These are phyloP conservation scores for Agrochola litura DNA, from an alignment of 2,888 invertebrate genomes.

Conservation along the genomic window DNA sequence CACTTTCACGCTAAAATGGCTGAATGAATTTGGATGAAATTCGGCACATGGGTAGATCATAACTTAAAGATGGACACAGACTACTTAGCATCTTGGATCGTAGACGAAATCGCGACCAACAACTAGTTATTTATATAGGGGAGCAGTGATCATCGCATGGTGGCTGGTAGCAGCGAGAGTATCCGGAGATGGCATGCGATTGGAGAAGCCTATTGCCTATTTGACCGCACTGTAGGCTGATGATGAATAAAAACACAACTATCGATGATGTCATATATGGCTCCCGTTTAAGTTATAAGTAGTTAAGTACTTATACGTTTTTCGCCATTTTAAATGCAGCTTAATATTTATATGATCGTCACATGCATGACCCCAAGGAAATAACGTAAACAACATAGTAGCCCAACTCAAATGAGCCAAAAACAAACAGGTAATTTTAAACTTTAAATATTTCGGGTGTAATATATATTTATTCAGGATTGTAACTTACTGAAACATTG, in stretches of 20 bases:
- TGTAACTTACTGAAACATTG: constrained; percentile 41
- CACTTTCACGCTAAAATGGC: no score
- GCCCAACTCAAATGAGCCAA: constrained; percentile 28
- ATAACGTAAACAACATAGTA: background rate
- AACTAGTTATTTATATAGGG: background rate
- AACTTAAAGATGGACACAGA: no score
- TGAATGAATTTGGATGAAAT: no score
- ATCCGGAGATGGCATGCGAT: background rate
- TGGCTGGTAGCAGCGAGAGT: background rate
- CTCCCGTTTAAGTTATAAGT: background rate
- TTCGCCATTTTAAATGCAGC: background rate
- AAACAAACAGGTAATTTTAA: constrained; percentile 34
- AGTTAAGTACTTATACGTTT: background rate
- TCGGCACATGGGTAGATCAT: no score
- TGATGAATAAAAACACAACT: no score
- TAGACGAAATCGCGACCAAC: no score
- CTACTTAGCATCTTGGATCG: no score
- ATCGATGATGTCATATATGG: background rate
- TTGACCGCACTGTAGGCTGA: background rate
- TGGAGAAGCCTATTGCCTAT: background rate
- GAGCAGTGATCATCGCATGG: background rate
- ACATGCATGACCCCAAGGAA: background rate
- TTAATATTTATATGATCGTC: background rate
- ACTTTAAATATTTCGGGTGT: constrained; percentile 38
- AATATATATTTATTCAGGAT: constrained; percentile 56